Base-by-base conservation (phyloP, 2,888 invertebrate species). In the Colletes collaris region DNA sequence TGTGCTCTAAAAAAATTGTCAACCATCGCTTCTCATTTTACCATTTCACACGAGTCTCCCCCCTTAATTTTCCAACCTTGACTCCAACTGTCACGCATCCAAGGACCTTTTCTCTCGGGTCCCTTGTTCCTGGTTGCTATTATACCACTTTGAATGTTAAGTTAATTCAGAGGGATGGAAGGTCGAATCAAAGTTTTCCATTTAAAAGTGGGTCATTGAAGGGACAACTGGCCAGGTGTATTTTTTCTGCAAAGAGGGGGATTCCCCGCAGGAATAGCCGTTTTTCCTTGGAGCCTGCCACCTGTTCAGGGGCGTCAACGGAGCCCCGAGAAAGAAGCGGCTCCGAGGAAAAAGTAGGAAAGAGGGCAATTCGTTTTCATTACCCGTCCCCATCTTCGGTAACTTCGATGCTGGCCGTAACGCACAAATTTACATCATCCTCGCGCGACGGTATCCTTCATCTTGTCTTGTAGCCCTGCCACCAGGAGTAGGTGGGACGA, bases 361-460 rank as follows among this genome's bases (percentile, higher is more conserved):
- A 79, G 82, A 85, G 79, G 86, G 85, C 82, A 75, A 86, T 86
- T 83, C 86, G 83, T 86, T 86, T 81, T 83, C 86, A 86, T 86
- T 87, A 87, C 73, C 78, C 86, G 59, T 62, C 60, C 27, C 80
- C 56, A 50, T 37, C 46, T 10, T 46, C n/a, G 71, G 80, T 73
- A 83, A 85, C 81, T 85, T 82, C 82, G 87, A 87, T 70, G 80
- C 69, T 75, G 71, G 52, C 76, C 73, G 86, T 81, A 75, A 86
- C 85, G 80, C 81, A 73, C 81, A 74, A 86, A 86, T 86, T 85
- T 86, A 82, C 86, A 86, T 86, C 86, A 76, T 78, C 83, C 75
- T 69, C 56, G 76, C 53, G 58, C 70, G 7, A 46, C 73, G 64
- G 74, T 64, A 83, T 85, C 72, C 72, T 71, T 75, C 76, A 60